Percentiles rank a stretch among this genome's conserved stretches.
Conservation (phyloP, 2,888 invertebrate species). For the Mesopsocus fuscifrons region DNA sequence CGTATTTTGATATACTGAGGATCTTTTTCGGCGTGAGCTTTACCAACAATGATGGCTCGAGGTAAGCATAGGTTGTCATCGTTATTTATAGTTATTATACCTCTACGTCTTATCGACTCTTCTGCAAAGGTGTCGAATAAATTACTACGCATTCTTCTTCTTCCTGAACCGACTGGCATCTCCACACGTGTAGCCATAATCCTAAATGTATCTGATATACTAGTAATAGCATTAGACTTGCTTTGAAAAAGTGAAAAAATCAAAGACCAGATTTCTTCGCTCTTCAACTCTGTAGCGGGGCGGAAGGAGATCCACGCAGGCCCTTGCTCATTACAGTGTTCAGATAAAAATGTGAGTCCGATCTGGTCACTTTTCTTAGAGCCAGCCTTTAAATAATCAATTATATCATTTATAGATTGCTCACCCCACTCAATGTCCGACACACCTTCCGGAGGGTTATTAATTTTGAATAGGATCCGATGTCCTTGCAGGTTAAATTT, state of each 20-base stretch:
- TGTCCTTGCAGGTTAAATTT: neutral
- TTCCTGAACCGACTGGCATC: conserved; percentile 7
- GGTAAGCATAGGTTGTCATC: conserved; percentile 11
- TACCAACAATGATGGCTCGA: conserved; percentile 13
- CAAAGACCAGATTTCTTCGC: neutral
- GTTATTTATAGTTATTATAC: conserved; percentile 14
- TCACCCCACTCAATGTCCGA: conserved; percentile 1
- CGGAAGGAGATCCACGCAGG: neutral
- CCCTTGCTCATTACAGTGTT: neutral
- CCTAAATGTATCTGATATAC: conserved; percentile 13
- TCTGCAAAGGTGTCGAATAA: conserved; percentile 11
- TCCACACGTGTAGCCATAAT: conserved; percentile 7
- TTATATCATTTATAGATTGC: conserved; percentile 11
- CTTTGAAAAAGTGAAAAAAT: conserved; percentile 1
- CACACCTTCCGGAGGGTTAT: neutral
- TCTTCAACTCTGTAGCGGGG: neutral
- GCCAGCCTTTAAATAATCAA: conserved; percentile 9
- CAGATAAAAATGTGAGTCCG: neutral
- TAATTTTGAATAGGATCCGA: conserved; percentile 12
- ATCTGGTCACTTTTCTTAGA: conserved; percentile 11
- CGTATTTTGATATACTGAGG: too few relatives aligned
- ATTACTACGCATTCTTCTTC: neutral
- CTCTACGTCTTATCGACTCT: conserved; percentile 10
- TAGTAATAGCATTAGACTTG: neutral
- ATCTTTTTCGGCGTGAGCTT: conserved; percentile 13